phyloP scores from a whole-genome alignment of 2,888 invertebrate genomes.

The Drosophila pseudotalamancana region DNA sequence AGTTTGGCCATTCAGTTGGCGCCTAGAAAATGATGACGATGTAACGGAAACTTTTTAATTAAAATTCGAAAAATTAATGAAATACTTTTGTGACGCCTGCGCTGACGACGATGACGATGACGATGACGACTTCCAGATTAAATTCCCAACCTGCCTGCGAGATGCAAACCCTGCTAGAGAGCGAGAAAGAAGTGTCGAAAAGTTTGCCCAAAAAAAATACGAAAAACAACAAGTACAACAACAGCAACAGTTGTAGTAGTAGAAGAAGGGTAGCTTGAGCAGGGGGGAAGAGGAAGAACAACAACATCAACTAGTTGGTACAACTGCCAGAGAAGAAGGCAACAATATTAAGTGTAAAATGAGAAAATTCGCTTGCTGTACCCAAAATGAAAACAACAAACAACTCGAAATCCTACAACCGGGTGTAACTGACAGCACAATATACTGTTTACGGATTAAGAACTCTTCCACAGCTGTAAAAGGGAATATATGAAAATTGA shows the following conservation, averaged over 20 bases:
- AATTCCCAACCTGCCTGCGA: slow-evolving; percentile 79
- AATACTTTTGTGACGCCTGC: slow-evolving; percentile 77
- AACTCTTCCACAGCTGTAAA: too few species aligned
- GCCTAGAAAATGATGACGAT: slow-evolving; percentile 59
- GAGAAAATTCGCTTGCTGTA: slow-evolving; percentile 76
- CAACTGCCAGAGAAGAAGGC: slow-evolving; percentile 50
- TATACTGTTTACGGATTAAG: not conserved
- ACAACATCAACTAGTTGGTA: slow-evolving; percentile 31
- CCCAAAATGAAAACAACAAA: slow-evolving; percentile 34
- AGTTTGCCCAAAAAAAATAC: slow-evolving; percentile 52
- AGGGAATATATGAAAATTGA: too few species aligned
- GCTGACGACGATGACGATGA: slow-evolving; percentile 51
- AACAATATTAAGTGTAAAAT: slow-evolving; percentile 78
- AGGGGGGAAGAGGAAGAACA: too few species aligned
- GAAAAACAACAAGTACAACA: slow-evolving; percentile 5
- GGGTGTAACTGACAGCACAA: not conserved
- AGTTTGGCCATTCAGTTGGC: slow-evolving; percentile 20
- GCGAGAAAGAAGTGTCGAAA: slow-evolving; percentile 48
- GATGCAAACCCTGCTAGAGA: slow-evolving; percentile 63
- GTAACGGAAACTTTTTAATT: slow-evolving; percentile 78
- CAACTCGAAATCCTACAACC: slow-evolving; percentile 12
- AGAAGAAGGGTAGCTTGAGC: slow-evolving; percentile 18
- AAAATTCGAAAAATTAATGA: slow-evolving; percentile 80
- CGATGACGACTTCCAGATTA: slow-evolving; percentile 80
- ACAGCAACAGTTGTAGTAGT: slow-evolving; percentile 12